A percentile compares a stretch with the other conserved stretches of the same genome.
These are phyloP conservation scores for Andrena cerasifolii DNA, from an alignment of 1,140 invertebrate species.

Conservation along the genomic window DNA sequence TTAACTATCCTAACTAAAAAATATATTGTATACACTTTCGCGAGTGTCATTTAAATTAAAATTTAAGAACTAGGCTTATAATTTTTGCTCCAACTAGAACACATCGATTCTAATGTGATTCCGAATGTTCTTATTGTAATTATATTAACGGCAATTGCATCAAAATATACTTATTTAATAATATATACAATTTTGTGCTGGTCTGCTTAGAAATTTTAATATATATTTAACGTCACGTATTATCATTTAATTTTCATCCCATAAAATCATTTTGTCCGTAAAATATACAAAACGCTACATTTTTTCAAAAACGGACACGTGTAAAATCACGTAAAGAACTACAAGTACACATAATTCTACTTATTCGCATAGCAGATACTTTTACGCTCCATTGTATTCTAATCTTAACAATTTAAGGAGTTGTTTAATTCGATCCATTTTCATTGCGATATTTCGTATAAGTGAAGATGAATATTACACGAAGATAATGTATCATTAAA, in stretches of 20 bases:
- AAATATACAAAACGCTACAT: constrained; percentile 35
- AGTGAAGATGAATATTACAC: not conserved
- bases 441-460: not conserved
- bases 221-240: constrained; percentile 42
- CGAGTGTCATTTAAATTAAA: constrained; percentile 47
- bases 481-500: constrained; percentile 11
- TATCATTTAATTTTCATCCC: constrained; percentile 42
- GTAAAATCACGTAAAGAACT: constrained; percentile 32
- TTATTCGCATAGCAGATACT: constrained; percentile 4
- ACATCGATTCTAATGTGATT: constrained; percentile 36
- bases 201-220: constrained; percentile 39
- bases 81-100: constrained; percentile 34
- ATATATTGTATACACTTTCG: constrained; percentile 48
- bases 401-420: constrained; percentile 19
- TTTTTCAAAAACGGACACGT: constrained; percentile 9
- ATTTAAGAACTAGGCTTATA: constrained; percentile 28
- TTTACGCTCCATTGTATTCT: constrained; percentile 12
- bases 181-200: constrained; percentile 58
- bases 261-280: constrained; percentile 41
- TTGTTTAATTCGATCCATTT: constrained; percentile 4
- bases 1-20: constrained; percentile 34
- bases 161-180: constrained; percentile 49
- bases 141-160: constrained; percentile 25
- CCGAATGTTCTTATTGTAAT: constrained; percentile 27
- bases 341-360: constrained; percentile 4